A percentile compares a stretch with the other conserved stretches of the same genome.
phyloP scores from a whole-genome alignment of 2,888 invertebrate genomes.

The Xanthia icteritia region DNA sequence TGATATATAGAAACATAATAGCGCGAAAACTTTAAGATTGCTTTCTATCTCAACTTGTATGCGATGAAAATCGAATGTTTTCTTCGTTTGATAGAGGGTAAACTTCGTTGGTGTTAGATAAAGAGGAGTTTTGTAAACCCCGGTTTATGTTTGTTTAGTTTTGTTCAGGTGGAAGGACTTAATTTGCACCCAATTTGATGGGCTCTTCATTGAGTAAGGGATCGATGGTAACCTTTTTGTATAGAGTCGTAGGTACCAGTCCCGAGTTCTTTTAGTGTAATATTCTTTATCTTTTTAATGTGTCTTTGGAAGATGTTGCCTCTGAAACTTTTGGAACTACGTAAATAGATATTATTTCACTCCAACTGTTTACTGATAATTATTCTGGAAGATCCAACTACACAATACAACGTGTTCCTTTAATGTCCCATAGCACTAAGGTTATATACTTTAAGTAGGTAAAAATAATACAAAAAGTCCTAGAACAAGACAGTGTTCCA shows the following conservation, averaged over 20 bases:
- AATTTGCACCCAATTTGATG: conserved; percentile 53
- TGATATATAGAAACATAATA: conserved; percentile 68
- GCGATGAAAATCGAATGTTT: conserved; percentile 64
- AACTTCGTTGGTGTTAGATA: conserved; percentile 59
- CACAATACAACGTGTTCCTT: too few relatives aligned
- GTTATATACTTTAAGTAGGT: too few relatives aligned
- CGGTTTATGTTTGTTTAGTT: conserved; percentile 23
- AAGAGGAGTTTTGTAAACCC: conserved; percentile 37
- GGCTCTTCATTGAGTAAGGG: conserved; percentile 16
- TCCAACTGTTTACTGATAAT: background rate
- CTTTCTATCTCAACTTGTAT: conserved; percentile 64
- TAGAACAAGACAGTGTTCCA: too few relatives aligned
- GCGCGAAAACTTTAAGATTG: conserved; percentile 70
- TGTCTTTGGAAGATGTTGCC: background rate
- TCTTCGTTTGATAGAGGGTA: conserved; percentile 48
- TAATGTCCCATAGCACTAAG: too few relatives aligned
- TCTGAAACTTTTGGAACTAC: background rate
- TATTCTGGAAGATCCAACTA: too few relatives aligned
- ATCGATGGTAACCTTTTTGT: conserved; percentile 13
- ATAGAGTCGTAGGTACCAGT: background rate
- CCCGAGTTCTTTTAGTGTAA: background rate
- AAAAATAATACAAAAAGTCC: too few relatives aligned
- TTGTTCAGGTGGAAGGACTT: conserved; percentile 20
- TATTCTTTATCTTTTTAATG: background rate
- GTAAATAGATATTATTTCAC: background rate